phyloP scores from a whole-genome alignment of 23 tunicate genomes.

The Ascidia mentula region DNA sequence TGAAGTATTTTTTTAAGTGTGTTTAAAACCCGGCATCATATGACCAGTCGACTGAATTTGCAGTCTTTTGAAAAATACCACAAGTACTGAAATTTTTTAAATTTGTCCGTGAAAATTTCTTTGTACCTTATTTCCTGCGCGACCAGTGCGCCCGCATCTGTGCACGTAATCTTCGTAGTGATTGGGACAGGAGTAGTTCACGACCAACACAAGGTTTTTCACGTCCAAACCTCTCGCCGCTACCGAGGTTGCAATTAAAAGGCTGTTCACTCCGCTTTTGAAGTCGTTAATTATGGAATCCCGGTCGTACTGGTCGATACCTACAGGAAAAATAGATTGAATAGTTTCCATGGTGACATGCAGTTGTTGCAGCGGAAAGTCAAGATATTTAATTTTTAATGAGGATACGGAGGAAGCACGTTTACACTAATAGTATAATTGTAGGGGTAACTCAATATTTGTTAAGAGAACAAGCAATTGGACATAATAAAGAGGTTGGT shows the following conservation, averaged over 20 bases:
- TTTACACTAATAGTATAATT: too few relatives aligned
- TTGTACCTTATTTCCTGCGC: constrained; percentile 91
- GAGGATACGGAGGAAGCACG: too few relatives aligned
- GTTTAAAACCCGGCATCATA: too few relatives aligned
- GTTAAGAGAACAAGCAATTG: too few relatives aligned
- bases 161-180: constrained; percentile 99
- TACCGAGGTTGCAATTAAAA: constrained; percentile 94
- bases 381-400: too few relatives aligned
- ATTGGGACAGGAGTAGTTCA: constrained; percentile 96
- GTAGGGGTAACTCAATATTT: too few relatives aligned
- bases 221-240: constrained; percentile 99
- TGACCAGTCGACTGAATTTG: neutral
- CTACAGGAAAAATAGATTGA: constrained; percentile 15
- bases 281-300: constrained; percentile 97
- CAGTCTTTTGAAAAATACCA: neutral
- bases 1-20: too few relatives aligned
- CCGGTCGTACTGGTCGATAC: constrained; percentile 99
- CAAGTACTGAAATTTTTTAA: neutral
- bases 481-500: too few relatives aligned
- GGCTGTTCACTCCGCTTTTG: constrained; percentile 77
- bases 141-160: constrained; percentile 97
- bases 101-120: too few relatives aligned
- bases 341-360: too few relatives aligned
- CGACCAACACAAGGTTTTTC: constrained; percentile 79
- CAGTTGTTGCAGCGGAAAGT: too few relatives aligned